These are phyloP conservation scores for Anthrax anthrax DNA, from an alignment of 2,888 invertebrate species.

Conservation along the genomic window DNA sequence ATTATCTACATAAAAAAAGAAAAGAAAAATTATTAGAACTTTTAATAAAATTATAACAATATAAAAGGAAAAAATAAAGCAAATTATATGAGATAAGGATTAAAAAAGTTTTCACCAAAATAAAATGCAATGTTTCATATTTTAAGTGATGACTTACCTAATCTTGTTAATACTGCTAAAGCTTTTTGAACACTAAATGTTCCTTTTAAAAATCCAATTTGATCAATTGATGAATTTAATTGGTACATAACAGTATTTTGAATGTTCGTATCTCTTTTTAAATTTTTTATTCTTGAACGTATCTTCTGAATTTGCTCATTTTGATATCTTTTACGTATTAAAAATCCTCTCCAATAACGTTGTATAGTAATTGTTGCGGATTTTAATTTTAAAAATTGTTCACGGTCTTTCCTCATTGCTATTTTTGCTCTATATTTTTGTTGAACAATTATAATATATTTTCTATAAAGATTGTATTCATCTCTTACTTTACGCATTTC, in stretches of 20 bases:
- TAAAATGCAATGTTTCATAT: too few relatives aligned
- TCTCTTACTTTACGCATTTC: slow-evolving; percentile 9
- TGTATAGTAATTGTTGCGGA: slow-evolving; percentile 45
- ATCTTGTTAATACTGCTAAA: slow-evolving; percentile 22
- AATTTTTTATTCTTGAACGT: slow-evolving; percentile 20
- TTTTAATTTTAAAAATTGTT: slow-evolving; percentile 18
- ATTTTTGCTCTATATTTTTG: slow-evolving; percentile 21
- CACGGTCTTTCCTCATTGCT: slow-evolving; percentile 17
- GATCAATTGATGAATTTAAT: slow-evolving; percentile 24
- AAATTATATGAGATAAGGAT: too few relatives aligned
- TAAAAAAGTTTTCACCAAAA: too few relatives aligned
- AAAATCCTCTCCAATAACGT: slow-evolving; percentile 42
- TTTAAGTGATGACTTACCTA: too few relatives aligned
- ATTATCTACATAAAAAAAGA: too few relatives aligned
- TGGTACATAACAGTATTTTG: slow-evolving; percentile 24
- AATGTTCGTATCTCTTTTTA: slow-evolving; percentile 18
- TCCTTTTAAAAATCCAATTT: slow-evolving; percentile 22
- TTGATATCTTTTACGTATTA: slow-evolving; percentile 24
- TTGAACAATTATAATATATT: slow-evolving; percentile 21
- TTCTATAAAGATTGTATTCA: not conserved
- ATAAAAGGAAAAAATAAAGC: slow-evolving; percentile 7
- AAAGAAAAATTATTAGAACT: too few relatives aligned
- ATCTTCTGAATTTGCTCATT: slow-evolving; percentile 20
- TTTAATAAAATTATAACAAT: not conserved
- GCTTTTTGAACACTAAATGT: slow-evolving; percentile 25